Percentiles rank a stretch among this genome's conserved stretches.
These are phyloP conservation scores for Brachionus paranguensis DNA, from an alignment of 1,140 invertebrate species.

Conservation along the genomic window DNA sequence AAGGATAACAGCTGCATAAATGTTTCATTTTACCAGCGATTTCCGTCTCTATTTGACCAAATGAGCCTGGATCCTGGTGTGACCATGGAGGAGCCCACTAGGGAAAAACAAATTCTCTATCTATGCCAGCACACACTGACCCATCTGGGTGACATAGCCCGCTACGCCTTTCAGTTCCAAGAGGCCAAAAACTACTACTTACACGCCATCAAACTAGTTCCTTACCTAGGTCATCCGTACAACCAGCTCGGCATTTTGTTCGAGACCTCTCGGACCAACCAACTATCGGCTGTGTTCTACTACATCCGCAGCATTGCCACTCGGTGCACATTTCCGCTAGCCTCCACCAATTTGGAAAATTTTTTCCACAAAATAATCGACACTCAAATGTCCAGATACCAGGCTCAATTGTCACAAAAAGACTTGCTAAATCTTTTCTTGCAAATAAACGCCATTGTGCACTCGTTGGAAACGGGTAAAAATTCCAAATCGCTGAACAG, in stretches of 20 bases:
- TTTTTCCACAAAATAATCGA: conserved; percentile 35
- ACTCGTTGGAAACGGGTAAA: neutral
- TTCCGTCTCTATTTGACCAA: neutral
- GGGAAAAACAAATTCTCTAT: conserved; percentile 15
- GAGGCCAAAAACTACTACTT: conserved; percentile 29
- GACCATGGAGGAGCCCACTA: neutral
- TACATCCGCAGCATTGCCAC: conserved; percentile 27
- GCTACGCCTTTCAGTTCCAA: conserved; percentile 12
- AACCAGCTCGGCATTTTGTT: conserved; percentile 40
- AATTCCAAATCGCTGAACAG: neutral
- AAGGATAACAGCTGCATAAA: neutral
- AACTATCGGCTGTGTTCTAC: conserved; percentile 11
- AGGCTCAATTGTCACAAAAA: conserved; percentile 18
- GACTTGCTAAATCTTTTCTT: conserved; percentile 7
- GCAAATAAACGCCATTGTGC: neutral
- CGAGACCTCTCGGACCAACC: conserved; percentile 5
- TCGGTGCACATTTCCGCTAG: conserved; percentile 25
- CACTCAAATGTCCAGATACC: neutral
- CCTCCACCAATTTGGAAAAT: conserved; percentile 27
- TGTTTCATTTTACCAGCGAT: neutral
- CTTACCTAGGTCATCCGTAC: conserved; percentile 36
- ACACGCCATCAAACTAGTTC: conserved; percentile 23
- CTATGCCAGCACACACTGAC: conserved; percentile 18
- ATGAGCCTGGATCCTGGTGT: neutral
- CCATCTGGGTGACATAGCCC: conserved; percentile 31